Evolutionary conservation across 2,888 invertebrate genomes (phyloP).

Genomic region (Baronia brevicornis): DNA sequence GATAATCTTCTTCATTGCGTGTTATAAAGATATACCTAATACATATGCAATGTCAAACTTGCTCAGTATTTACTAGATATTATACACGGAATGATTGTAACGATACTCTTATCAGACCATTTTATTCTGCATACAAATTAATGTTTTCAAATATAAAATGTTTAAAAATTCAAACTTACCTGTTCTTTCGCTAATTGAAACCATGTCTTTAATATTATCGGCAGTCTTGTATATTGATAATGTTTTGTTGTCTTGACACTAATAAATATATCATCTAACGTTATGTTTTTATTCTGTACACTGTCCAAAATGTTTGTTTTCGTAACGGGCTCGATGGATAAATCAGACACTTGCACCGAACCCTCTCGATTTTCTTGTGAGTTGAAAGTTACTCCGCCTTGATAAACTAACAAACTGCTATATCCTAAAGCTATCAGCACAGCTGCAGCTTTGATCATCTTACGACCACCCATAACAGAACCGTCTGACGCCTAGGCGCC

Average conservation of each 20-base stretch:
- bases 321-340: constrained; percentile 70
- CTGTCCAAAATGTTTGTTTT: constrained; percentile 52
- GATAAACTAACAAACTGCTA: constrained; percentile 77
- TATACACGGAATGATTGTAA: too few species aligned
- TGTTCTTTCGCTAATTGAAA: constrained; percentile 93
- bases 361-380: constrained; percentile 63
- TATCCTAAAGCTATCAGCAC: constrained; percentile 73
- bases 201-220: constrained; percentile 95
- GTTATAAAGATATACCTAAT: too few species aligned
- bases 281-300: constrained; percentile 74
- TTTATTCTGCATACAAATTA: too few species aligned
- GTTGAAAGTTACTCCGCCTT: constrained; percentile 70
- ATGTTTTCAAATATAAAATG: constrained; percentile 3
- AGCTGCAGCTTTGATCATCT: constrained; percentile 66
- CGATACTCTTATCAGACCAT: too few species aligned
- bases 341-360: constrained; percentile 60
- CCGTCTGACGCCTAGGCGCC: constrained; percentile 56
- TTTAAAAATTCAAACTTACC: constrained; percentile 69
- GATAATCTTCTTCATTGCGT: too few species aligned
- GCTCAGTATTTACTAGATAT: too few species aligned
- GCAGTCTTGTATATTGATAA: constrained; percentile 89
- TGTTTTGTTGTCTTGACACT: constrained; percentile 95
- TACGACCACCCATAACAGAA: constrained; percentile 64
- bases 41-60: too few species aligned
- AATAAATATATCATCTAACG: constrained; percentile 92